Evolutionary conservation across 2,888 invertebrate species (phyloP).

Genomic region (Ophion ventricosus): DNA sequence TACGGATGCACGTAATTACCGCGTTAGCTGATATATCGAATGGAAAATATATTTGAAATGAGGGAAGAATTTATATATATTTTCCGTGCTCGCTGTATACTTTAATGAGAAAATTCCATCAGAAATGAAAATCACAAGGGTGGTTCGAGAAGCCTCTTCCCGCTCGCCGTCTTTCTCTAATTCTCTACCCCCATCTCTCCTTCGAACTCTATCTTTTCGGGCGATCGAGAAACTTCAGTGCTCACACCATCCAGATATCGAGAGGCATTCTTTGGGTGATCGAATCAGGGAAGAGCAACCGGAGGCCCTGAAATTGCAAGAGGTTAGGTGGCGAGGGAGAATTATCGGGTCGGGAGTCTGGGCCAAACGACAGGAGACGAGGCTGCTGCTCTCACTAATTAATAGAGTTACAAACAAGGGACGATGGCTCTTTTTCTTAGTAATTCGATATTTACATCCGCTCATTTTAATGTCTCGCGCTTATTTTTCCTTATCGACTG

Average conservation of each 20-base stretch:
- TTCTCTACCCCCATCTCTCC: neutral
- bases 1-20: neutral
- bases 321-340: constrained; percentile 47
- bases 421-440: constrained; percentile 51
- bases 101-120: constrained; percentile 69
- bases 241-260: constrained; percentile 63
- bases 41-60: neutral
- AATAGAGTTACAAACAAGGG: constrained; percentile 55
- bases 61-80: neutral
- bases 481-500: constrained; percentile 9
- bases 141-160: constrained; percentile 27
- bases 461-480: neutral
- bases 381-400: constrained; percentile 52
- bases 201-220: neutral
- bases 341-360: constrained; percentile 58
- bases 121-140: constrained; percentile 68
- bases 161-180: neutral
- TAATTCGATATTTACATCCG: constrained; percentile 29
- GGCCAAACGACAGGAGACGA: constrained; percentile 15
- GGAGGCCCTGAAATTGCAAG: constrained; percentile 38
- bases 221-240: constrained; percentile 52
- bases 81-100: constrained; percentile 6
- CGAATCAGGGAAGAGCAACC: constrained; percentile 43
- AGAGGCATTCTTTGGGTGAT: constrained; percentile 66
- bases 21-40: neutral